A percentile compares a stretch with the other conserved stretches of the same genome.
Evolutionary conservation across 2,113 vertebrate species (phyloP).

Genomic region (Apodemus sylvaticus): DNA sequence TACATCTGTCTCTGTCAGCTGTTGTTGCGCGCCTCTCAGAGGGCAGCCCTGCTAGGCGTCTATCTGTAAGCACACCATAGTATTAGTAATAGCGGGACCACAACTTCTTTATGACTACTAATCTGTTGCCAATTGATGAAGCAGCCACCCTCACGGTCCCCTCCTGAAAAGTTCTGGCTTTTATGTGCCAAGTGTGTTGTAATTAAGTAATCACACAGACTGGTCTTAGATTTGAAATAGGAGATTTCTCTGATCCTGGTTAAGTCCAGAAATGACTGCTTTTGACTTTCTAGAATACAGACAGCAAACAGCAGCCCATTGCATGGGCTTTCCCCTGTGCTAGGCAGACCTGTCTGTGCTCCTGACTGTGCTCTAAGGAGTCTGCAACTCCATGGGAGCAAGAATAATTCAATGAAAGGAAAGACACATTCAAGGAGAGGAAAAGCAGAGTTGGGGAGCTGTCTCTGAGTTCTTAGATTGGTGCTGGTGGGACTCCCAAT

Average conservation of each 20-base stretch:
- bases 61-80: no score
- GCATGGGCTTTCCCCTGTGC: neutral
- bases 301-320: neutral
- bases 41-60: no score
- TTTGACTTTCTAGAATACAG: neutral
- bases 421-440: neutral
- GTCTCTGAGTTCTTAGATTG: neutral
- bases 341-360: neutral
- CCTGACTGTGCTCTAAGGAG: neutral
- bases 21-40: no score
- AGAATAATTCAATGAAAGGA: neutral
- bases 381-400: neutral
- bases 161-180: neutral
- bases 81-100: neutral
- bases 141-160: neutral
- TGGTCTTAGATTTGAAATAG: conserved; percentile 42
- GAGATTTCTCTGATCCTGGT: neutral
- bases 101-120: neutral
- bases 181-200: neutral
- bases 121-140: neutral
- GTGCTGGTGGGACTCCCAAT: neutral
- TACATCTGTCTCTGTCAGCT: no score
- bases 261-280: neutral
- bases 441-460: neutral
- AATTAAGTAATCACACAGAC: neutral